Conservation (phyloP, 2,113 vertebrate genomes). For the Panthera leo region DNA sequence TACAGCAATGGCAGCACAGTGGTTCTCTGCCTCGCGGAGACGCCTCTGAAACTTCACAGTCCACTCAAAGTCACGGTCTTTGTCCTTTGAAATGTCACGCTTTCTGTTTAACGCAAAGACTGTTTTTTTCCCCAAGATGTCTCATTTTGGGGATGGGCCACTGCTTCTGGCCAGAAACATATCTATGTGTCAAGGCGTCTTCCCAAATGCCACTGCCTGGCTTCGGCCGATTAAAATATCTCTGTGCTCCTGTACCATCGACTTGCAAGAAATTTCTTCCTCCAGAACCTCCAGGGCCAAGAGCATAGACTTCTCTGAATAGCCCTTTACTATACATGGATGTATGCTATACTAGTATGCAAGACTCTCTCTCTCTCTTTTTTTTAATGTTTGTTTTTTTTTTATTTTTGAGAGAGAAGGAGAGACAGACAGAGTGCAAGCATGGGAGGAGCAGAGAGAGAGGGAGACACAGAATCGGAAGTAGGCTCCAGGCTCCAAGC, state of each 20-base stretch:
- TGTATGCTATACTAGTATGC: not conserved
- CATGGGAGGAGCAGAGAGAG: no score
- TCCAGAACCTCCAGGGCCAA: not conserved
- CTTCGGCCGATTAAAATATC: not conserved
- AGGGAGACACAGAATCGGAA: no score
- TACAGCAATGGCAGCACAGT: fast-evolving
- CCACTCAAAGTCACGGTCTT: no score
- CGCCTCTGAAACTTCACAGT: no score
- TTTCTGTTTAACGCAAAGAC: not conserved
- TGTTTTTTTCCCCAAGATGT: not conserved
- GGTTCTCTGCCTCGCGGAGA: not conserved
- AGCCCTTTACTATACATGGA: not conserved
- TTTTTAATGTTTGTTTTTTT: no score
- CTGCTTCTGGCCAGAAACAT: not conserved
- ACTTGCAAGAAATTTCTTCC: not conserved
- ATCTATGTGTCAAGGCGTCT: not conserved
- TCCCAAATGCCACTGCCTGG: not conserved
- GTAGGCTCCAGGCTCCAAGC: no score
- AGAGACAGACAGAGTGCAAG: no score
- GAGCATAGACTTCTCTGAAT: not conserved
- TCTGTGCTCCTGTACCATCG: not conserved
- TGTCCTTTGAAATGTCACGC: not conserved
- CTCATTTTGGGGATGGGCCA: not conserved
- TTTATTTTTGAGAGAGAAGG: no score
- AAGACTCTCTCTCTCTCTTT: not conserved